Conservation (phyloP, 2,888 invertebrate genomes). For the Aleiodes testaceus region DNA sequence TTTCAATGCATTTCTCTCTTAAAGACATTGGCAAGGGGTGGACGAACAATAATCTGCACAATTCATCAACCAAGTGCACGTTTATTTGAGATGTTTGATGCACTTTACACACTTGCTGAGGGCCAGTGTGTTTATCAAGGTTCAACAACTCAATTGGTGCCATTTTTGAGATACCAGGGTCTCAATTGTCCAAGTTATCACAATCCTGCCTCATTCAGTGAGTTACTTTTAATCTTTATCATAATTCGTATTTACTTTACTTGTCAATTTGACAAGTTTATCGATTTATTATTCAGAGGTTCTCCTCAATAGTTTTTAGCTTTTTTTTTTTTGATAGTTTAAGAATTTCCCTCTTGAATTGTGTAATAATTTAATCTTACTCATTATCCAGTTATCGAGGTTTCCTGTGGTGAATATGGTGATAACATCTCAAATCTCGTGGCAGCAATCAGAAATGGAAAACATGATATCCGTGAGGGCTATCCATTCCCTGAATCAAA, state of each 20-base stretch:
- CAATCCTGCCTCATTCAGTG: slow-evolving; percentile 95
- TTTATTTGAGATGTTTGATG: slow-evolving; percentile 96
- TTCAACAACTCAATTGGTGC: slow-evolving; percentile 87
- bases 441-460: slow-evolving; percentile 88
- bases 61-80: slow-evolving; percentile 98
- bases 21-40: slow-evolving; percentile 91
- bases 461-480: slow-evolving; percentile 85
- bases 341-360: slow-evolving; percentile 3
- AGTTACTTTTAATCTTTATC: slow-evolving; percentile 54
- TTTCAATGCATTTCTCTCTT: slow-evolving; percentile 94
- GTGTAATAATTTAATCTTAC: slow-evolving; percentile 14
- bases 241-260: background rate
- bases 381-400: slow-evolving; percentile 84
- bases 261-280: background rate
- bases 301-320: background rate
- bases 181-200: slow-evolving; percentile 96
- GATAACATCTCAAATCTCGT: slow-evolving; percentile 90
- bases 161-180: slow-evolving; percentile 85
- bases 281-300: background rate
- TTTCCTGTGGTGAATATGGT: slow-evolving; percentile 97
- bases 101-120: slow-evolving; percentile 93
- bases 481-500: slow-evolving; percentile 80
- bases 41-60: slow-evolving; percentile 95
- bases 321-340: slow-evolving; percentile 2
- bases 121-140: slow-evolving; percentile 97